Conservation (phyloP, 2,888 invertebrate genomes). For the Tanypteryx hageni region DNA sequence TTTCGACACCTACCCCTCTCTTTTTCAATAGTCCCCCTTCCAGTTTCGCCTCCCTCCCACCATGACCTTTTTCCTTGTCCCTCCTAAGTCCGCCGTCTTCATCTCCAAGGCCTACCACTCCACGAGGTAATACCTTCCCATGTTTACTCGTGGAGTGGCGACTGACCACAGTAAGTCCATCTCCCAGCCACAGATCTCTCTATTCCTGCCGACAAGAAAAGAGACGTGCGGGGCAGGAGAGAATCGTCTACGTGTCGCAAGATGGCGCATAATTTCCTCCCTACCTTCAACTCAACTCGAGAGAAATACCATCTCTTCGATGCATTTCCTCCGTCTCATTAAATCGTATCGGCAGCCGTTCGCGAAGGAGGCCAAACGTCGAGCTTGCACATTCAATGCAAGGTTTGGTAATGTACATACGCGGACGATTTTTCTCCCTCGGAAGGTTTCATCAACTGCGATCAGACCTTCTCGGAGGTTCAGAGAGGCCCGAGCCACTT, state of each 20-base stretch:
- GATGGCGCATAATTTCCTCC: not conserved
- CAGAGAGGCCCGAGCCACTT: no score
- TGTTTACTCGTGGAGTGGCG: not conserved
- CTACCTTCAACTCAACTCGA: no score
- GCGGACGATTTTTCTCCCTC: no score
- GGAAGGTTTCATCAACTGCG: no score
- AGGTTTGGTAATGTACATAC: no score
- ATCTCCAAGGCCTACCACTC: slow-evolving; percentile 19
- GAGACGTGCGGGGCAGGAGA: no score
- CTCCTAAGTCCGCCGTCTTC: not conserved
- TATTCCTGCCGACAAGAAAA: not conserved
- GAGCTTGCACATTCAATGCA: no score
- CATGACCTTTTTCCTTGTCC: not conserved
- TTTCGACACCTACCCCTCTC: not conserved
- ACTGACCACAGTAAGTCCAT: slow-evolving; percentile 56
- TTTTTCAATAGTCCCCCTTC: not conserved
- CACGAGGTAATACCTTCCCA: slow-evolving; percentile 23
- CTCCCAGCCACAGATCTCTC: not conserved
- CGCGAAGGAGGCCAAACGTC: no score
- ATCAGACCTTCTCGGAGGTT: no score
- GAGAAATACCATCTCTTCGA: no score
- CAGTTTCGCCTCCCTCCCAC: not conserved
- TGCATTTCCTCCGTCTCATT: no score
- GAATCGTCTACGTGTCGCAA: not conserved
- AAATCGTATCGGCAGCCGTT: no score